Evolutionary conservation across 2,888 invertebrate species (phyloP), one percentile per base, ranked within the genome.

Genomic region (Amphiduros pacificus): DNA sequence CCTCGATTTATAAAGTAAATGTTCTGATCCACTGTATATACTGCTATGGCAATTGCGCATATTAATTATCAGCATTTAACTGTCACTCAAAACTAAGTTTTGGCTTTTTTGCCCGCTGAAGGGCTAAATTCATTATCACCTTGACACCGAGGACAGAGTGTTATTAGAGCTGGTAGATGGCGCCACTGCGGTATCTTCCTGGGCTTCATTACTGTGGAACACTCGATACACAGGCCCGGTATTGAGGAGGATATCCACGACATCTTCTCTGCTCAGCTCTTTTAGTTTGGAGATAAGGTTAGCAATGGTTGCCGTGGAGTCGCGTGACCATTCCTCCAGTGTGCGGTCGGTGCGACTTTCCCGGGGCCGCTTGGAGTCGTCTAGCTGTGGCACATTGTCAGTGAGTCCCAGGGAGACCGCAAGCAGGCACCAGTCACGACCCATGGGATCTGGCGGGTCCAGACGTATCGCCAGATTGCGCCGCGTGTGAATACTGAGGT

Each of bases 261-360:
- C 88, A 78, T 89, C 89, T 53, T 82, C 80, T 44, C 89, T 83
- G 55, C 87, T 87, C 71, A 89, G 82, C 68, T 87, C 87, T 66
- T 84, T 81, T 71, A 89, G 83, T 72, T 86, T 87, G 48, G 80
- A 74, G 55, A 88, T 84, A 57, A 89, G 81, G 53, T 83, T 82
- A 51, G 88, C 87, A 36, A 86, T 79, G 0, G 84, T 84, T 53
- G 82, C 78, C n/a, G 73, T 71, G 2, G 82, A 76, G 49, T 78
- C 77, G 26, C 80, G 75, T 14, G 84, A 77, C 85, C 86, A 87
- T 66, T 85, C 84, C 65, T 82, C 83, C 53, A 87, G 74, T 31
- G 86, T 78, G 56, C 83, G 76, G 65, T 82, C 83, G 14, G 83
- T 84, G 41, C 80, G 76, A 48, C 81, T 82, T 20, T 81, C 75